A percentile compares a stretch with the other conserved stretches of the same genome.
Evolutionary conservation across 2,797 vertebrate genomes (phyloP).

Genomic region (Nannoperca obscura): DNA sequence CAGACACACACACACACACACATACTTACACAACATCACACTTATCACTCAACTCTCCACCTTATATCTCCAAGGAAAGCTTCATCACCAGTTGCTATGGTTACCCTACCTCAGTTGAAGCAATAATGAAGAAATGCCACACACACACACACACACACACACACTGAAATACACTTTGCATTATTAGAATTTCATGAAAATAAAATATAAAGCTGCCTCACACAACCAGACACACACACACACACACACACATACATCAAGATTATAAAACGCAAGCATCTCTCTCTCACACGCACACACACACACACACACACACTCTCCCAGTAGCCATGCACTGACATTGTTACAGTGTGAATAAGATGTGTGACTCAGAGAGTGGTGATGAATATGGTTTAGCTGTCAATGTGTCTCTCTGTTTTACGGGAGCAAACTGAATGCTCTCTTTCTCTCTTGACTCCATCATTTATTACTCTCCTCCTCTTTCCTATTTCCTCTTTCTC

Average conservation of each 20-base stretch:
- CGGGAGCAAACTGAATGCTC: constrained; percentile 16
- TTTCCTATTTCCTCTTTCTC: background rate
- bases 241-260: constrained; percentile 15
- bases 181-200: constrained; percentile 63
- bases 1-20: constrained; percentile 29
- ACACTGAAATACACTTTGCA: constrained; percentile 42
- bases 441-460: constrained; percentile 8
- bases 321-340: constrained; percentile 21
- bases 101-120: constrained; percentile 70
- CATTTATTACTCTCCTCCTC: background rate
- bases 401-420: constrained; percentile 18
- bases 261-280: constrained; percentile 25
- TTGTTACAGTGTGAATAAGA: constrained; percentile 31
- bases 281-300: constrained; percentile 28
- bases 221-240: constrained; percentile 4
- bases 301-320: constrained; percentile 23
- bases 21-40: constrained; percentile 45
- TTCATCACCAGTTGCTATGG: constrained; percentile 83
- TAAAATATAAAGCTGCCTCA: constrained; percentile 17
- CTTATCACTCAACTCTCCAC: constrained; percentile 70
- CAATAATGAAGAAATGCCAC: constrained; percentile 60
- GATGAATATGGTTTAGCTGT: constrained; percentile 39
- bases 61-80: constrained; percentile 77
- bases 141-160: constrained; percentile 15
- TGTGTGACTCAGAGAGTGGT: constrained; percentile 39